Evolutionary conservation across 2,888 invertebrate genomes (phyloP), one percentile per base, ranked within the genome.

Genomic region (Chaetogeoica ovagalla): DNA sequence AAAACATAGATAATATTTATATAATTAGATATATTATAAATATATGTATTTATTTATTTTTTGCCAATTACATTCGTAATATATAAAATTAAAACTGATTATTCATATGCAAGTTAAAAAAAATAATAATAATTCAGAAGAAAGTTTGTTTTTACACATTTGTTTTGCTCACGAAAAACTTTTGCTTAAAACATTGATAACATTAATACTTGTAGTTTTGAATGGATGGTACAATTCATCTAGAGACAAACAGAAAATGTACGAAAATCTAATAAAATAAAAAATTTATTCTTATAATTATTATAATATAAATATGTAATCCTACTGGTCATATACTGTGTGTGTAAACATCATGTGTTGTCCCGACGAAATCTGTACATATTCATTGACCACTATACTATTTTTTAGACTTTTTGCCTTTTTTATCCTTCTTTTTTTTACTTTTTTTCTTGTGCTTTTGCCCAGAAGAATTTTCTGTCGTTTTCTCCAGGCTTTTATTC

Each of bases 361-460:
- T 4, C 2, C 43, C 43, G 43, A 43, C 43, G 11, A 43, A 9
- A 43, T 43, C 11, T 43, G 6, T 43, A 7, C 48, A 13, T 48
- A 48, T 48, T 48, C 43, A 3, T 48, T 48, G 11, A 48, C 15
- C 48, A 15, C 15, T 13, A 2, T 13, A 48, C 13, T 71, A 79
- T 43, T 79, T 71, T 19, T 71, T 79, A 55, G 71, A 63, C 15
- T 71, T 79, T 43, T 79, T 79, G 8, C 8, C 8, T 52, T 71
- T 79, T 57, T 79, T 79, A 30, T 15, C 43, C n/a, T 71, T 79
- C 55, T 79, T 79, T 30, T 79, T 77, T 55, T 70, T 77, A 21
- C 60, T 62, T 21, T 77, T 79, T 65, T 71, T 79, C 30, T 79
- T 79, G 9, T 57, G 63, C 57, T 71, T 71, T 43, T 39, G 39